A percentile compares a stretch with the other conserved stretches of the same genome.
Conservation (phyloP, 2,113 vertebrate species). For the Phaethornis superciliosus region DNA sequence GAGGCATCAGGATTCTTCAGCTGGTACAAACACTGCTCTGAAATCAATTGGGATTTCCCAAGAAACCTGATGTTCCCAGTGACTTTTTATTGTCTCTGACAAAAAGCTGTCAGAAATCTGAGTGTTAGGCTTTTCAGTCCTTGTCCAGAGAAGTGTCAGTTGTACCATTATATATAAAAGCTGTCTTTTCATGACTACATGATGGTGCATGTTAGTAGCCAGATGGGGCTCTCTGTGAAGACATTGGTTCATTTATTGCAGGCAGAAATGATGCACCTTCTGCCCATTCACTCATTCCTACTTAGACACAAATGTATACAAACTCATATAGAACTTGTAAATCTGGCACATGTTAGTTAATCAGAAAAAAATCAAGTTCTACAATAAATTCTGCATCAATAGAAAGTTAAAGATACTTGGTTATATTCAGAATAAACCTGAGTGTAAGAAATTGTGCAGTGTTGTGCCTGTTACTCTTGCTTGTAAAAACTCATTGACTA, state of each 20-base stretch:
- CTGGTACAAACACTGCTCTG: background rate
- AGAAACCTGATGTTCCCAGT: background rate
- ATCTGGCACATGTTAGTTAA: background rate
- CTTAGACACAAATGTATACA: slow-evolving; percentile 18
- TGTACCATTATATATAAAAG: background rate
- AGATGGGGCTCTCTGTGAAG: slow-evolving; percentile 37
- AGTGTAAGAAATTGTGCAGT: background rate
- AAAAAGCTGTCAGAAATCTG: background rate
- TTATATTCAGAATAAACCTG: background rate
- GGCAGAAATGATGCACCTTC: background rate
- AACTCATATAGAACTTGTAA: background rate
- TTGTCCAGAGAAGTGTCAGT: background rate
- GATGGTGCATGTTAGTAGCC: background rate
- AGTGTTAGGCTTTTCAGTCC: background rate
- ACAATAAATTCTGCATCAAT: background rate
- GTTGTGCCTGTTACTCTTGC: background rate
- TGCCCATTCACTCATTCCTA: slow-evolving; percentile 23
- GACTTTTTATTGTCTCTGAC: background rate
- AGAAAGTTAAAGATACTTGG: background rate
- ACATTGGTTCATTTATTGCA: slow-evolving; percentile 39
- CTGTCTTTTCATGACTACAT: background rate
- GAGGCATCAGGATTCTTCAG: background rate
- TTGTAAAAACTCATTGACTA: background rate
- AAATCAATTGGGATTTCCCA: no score
- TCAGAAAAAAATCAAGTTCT: background rate